Percentiles rank a stretch among this genome's conserved stretches.
These are phyloP conservation scores for Amphiura filiformis DNA, from an alignment of 35 echinoderm and acorn worm genomes.

Conservation along the genomic window DNA sequence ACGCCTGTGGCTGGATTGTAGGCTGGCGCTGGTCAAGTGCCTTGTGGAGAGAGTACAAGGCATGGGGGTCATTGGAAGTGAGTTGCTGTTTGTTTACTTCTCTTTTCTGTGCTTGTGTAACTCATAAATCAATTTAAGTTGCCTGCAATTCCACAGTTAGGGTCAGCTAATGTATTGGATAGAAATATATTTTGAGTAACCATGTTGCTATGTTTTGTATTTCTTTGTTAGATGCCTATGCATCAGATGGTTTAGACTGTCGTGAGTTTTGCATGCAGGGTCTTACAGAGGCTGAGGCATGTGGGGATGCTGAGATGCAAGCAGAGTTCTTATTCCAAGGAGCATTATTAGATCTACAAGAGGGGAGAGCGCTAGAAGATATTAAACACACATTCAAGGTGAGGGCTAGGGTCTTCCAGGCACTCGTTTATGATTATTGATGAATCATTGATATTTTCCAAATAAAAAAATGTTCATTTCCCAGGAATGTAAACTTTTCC, in stretches of 20 bases:
- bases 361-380: slow-evolving; percentile 76
- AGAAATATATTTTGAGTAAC: too few relatives aligned
- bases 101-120: background rate
- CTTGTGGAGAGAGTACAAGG: slow-evolving; percentile 76
- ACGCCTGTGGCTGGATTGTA: slow-evolving; percentile 87
- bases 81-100: background rate
- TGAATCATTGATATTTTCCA: background rate
- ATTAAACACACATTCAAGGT: slow-evolving; percentile 81
- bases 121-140: too few relatives aligned
- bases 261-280: slow-evolving; percentile 88
- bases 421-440: too few relatives aligned
- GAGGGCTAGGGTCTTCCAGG: background rate
- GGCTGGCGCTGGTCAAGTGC: slow-evolving; percentile 76
- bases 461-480: too few relatives aligned
- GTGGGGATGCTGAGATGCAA: slow-evolving; percentile 92
- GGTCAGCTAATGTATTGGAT: too few relatives aligned
- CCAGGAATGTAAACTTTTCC: background rate
- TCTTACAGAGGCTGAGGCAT: slow-evolving; percentile 84
- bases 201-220: too few relatives aligned
- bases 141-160: too few relatives aligned
- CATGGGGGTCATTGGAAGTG: slow-evolving; percentile 73
- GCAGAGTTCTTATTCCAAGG: slow-evolving; percentile 91
- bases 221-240: background rate
- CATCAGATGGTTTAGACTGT: slow-evolving; percentile 53
- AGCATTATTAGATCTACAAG: slow-evolving; percentile 74